Conservation (phyloP, 1,140 invertebrate species). For the Hermetia illucens region DNA sequence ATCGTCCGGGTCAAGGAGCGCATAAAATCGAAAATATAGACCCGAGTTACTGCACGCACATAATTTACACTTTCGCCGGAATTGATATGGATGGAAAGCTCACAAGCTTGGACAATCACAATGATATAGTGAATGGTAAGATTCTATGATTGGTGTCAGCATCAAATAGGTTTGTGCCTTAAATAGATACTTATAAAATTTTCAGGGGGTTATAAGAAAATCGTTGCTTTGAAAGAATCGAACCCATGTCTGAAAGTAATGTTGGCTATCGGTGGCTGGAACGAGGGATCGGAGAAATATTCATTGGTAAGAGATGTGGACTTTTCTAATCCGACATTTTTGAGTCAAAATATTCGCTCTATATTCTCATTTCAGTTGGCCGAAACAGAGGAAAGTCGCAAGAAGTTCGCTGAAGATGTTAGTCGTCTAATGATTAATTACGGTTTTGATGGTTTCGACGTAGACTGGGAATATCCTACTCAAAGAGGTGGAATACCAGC, state of each 20-base stretch:
- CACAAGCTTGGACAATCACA: slow-evolving; percentile 39
- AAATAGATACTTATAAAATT: too few relatives aligned
- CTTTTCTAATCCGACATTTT: neutral
- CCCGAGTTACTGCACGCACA: slow-evolving; percentile 48
- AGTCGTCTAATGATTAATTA: slow-evolving; percentile 35
- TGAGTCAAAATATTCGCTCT: neutral
- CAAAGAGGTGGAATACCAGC: slow-evolving; percentile 32
- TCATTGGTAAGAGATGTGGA: slow-evolving; percentile 26
- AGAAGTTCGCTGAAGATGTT: slow-evolving; percentile 33
- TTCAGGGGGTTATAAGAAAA: slow-evolving; percentile 30
- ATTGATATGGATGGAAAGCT: slow-evolving; percentile 30
- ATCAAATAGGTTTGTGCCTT: too few relatives aligned
- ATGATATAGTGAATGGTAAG: slow-evolving; percentile 45
- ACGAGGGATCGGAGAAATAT: slow-evolving; percentile 46
- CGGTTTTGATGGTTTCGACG: slow-evolving; percentile 48
- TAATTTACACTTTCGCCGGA: slow-evolving; percentile 55
- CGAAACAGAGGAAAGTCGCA: slow-evolving; percentile 23
- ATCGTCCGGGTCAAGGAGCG: slow-evolving; percentile 38
- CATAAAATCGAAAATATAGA: slow-evolving; percentile 42
- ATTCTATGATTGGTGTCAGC: too few relatives aligned
- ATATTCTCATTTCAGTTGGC: slow-evolving; percentile 26
- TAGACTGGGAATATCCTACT: slow-evolving; percentile 51
- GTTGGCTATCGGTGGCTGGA: slow-evolving; percentile 65
- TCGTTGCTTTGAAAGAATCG: slow-evolving; percentile 36
- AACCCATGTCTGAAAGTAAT: slow-evolving; percentile 49